These are phyloP conservation scores for Lipotes vexillifer DNA, from an alignment of 2,113 vertebrate species.

Conservation along the genomic window DNA sequence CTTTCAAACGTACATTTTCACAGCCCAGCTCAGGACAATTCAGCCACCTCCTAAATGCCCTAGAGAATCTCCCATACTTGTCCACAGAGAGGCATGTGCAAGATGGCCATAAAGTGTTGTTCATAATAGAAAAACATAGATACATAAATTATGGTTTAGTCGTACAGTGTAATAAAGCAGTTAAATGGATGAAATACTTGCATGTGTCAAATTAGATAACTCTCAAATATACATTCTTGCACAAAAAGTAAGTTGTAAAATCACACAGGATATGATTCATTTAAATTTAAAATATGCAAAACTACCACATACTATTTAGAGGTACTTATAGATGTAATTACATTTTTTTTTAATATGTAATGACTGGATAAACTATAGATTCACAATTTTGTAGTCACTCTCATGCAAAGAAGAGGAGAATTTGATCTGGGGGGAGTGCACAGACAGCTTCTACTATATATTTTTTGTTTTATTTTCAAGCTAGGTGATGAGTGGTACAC, in stretches of 20 bases:
- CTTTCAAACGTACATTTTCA: background rate
- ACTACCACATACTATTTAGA: background rate
- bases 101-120: background rate
- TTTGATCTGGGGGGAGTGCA: background rate
- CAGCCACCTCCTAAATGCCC: too few relatives aligned
- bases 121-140: background rate
- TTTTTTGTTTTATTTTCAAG: background rate
- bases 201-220: background rate
- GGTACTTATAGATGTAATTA: background rate
- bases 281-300: background rate
- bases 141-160: background rate
- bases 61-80: background rate
- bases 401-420: background rate
- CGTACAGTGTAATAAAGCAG: background rate
- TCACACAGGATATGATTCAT: background rate
- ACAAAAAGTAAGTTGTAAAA: background rate
- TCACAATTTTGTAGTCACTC: background rate
- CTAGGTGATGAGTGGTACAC: background rate
- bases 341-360: background rate
- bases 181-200: background rate
- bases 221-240: background rate
- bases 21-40: background rate
- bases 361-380: background rate
- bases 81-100: background rate
- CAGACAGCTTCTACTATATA: background rate